Percentiles rank a stretch among this genome's conserved stretches.
Evolutionary conservation across 2,888 invertebrate species (phyloP).

Genomic region (Prenolepis imparis): DNA sequence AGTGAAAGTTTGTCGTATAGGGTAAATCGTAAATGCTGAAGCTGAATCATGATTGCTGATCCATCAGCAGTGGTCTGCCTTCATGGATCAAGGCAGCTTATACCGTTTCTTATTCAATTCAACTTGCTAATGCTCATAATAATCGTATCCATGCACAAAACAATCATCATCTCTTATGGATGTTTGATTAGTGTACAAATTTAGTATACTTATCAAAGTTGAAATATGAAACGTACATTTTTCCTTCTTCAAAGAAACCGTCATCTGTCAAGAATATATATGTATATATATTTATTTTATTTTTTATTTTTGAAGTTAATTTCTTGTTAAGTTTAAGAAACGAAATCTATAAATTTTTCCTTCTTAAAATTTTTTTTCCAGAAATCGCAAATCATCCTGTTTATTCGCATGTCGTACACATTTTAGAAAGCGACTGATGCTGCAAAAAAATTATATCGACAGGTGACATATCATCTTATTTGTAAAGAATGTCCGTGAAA

Average conservation of each 20-base stretch:
- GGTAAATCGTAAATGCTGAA: conserved; percentile 26
- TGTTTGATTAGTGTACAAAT: not conserved
- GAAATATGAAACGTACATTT: not conserved
- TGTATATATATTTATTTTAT: not conserved
- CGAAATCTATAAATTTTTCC: not conserved
- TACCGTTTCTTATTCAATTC: conserved; percentile 18
- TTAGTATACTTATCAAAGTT: conserved; percentile 5
- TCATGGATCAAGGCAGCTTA: conserved; percentile 32
- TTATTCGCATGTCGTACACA: not conserved
- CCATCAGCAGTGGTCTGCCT: conserved; percentile 29
- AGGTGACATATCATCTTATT: conserved; percentile 26
- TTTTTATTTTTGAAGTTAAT: not conserved
- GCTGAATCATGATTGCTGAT: conserved; percentile 48
- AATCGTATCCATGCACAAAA: not conserved
- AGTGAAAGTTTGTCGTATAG: conserved; percentile 51
- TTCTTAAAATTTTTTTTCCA: not conserved
- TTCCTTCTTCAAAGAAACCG: not conserved
- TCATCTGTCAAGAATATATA: not conserved
- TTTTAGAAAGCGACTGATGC: conserved; percentile 47
- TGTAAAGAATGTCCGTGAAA: conserved; percentile 8
- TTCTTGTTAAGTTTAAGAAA: not conserved
- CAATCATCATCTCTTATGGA: conserved; percentile 11
- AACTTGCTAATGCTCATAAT: not conserved
- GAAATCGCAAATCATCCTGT: conserved; percentile 14
- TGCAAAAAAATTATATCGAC: conserved; percentile 25